phyloP scores from a whole-genome alignment of 2,888 invertebrate genomes.

The Leptodirus hochenwartii region DNA sequence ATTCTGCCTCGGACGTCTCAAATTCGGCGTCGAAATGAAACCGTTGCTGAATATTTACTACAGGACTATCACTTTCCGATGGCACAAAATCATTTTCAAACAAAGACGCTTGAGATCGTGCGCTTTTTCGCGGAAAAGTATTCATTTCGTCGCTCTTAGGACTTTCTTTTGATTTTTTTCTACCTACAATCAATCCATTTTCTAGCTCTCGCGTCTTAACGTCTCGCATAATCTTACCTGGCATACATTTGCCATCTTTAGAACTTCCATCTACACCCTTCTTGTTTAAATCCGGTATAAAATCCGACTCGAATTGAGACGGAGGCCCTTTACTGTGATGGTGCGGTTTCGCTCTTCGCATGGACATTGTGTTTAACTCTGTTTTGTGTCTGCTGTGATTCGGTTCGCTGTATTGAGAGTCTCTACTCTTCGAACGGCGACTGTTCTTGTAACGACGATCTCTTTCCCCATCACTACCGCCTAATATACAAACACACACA shows the following conservation, averaged over 20 bases:
- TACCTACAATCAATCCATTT: too few relatives aligned
- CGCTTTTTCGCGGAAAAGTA: conserved; percentile 25
- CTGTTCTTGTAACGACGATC: conserved; percentile 33
- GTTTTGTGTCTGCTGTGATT: conserved; percentile 10
- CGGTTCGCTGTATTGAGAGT: conserved; percentile 24
- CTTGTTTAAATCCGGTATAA: conserved; percentile 31
- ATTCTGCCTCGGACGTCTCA: conserved; percentile 21
- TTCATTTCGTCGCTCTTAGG: conserved; percentile 20
- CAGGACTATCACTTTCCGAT: conserved; percentile 20
- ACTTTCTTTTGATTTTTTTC: conserved; percentile 22
- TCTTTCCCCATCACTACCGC: conserved; percentile 36
- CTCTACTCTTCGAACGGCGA: conserved; percentile 28
- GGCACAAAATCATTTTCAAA: conserved; percentile 57
- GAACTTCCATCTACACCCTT: too few relatives aligned
- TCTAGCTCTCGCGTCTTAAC: too few relatives aligned
- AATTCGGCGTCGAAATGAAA: conserved; percentile 23
- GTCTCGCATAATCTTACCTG: too few relatives aligned
- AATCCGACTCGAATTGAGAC: conserved; percentile 41
- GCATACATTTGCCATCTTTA: too few relatives aligned
- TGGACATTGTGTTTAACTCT: conserved; percentile 21
- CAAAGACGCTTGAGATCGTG: conserved; percentile 24
- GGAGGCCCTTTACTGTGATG: conserved; percentile 19
- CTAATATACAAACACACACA: conserved; percentile 13
- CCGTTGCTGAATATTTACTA: conserved; percentile 13
- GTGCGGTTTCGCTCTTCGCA: conserved; percentile 14